phyloP scores from a whole-genome alignment of 2,797 vertebrate species.

The Acanthopagrus latus region DNA sequence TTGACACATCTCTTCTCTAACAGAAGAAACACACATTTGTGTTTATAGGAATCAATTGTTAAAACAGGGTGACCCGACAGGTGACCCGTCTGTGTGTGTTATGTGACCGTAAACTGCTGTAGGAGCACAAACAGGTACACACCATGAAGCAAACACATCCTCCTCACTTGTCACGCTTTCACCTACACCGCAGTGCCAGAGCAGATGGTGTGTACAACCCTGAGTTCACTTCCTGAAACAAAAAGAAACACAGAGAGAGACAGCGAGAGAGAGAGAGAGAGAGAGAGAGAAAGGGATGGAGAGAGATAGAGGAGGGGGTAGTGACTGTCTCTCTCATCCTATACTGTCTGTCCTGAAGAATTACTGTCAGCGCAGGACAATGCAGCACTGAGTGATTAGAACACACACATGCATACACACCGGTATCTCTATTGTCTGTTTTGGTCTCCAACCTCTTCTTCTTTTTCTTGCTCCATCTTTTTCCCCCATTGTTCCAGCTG shows the following conservation, averaged over 20 bases:
- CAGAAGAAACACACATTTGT: constrained; percentile 8
- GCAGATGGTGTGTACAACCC: constrained; percentile 60
- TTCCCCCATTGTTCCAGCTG: constrained; percentile 29
- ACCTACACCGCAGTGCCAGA: constrained; percentile 44
- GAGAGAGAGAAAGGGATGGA: background rate
- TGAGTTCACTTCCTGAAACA: constrained; percentile 53
- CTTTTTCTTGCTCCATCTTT: constrained; percentile 22
- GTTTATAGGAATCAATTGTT: constrained; percentile 27
- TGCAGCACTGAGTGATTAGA: constrained; percentile 49
- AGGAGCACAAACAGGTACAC: background rate
- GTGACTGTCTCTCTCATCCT: background rate
- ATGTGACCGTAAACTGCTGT: background rate
- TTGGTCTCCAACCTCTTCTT: constrained; percentile 28
- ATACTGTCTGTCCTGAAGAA: constrained; percentile 43
- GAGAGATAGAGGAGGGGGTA: constrained; percentile 4
- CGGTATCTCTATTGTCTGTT: constrained; percentile 22
- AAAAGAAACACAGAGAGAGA: constrained; percentile 23
- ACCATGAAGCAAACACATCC: constrained; percentile 25
- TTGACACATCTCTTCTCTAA: background rate
- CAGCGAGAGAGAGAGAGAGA: constrained; percentile 2
- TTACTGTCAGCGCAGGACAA: constrained; percentile 62
- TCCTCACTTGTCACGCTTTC: constrained; percentile 40
- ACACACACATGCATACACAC: constrained; percentile 12
- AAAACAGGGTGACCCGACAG: background rate
- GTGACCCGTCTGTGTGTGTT: background rate